Evolutionary conservation across 1,140 invertebrate genomes (phyloP), one percentile per base, ranked within the genome.

Genomic region (Nephotettix cincticeps): DNA sequence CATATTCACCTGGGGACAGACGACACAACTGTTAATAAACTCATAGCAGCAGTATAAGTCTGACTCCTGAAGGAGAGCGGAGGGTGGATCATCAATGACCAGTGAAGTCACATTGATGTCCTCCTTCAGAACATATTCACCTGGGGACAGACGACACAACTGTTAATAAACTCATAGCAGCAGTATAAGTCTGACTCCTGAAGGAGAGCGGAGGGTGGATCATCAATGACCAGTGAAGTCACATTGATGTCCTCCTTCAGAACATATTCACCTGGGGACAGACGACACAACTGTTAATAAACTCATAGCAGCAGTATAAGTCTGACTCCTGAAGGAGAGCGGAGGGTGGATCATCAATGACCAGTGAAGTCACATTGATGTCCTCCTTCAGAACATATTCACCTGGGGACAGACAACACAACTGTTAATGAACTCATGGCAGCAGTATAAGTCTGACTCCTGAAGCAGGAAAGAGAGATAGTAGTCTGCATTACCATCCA

Each of bases 381-480:
- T 85, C 84, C 28, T 81, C 82, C 71, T 86, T 85, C 72, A 87
- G 80, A 69, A 88, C 83, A 83, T 86, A 88, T 79, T 88, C 87
- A 75, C 87, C 86, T 88, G 81, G 1, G 79, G 79, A 71, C 23
- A 75, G 73, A 70, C 75, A 43, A 71, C 69, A 73, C n/a, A 69
- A 54, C n/a, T n/a, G n/a, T n/a, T n/a, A n/a, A n/a, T n/a, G n/a
- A n/a, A n/a, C n/a, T n/a, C n/a, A n/a, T n/a, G n/a, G n/a, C n/a
- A n/a, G n/a, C n/a, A n/a, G n/a, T n/a, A n/a, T n/a, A 90, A 88
- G 30, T 69, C 68, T 9, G 72, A 43, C 51, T 73, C 54, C 13
- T 70, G 68, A 1, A 73, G 40, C 21, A 75, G 65, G 27, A 70
- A 28, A 43, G 72, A 71, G 9, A 70, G 43, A n/a, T n/a, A n/a